Base-by-base conservation (phyloP, 2,113 vertebrate species). In the Heloderma charlesbogerti region DNA sequence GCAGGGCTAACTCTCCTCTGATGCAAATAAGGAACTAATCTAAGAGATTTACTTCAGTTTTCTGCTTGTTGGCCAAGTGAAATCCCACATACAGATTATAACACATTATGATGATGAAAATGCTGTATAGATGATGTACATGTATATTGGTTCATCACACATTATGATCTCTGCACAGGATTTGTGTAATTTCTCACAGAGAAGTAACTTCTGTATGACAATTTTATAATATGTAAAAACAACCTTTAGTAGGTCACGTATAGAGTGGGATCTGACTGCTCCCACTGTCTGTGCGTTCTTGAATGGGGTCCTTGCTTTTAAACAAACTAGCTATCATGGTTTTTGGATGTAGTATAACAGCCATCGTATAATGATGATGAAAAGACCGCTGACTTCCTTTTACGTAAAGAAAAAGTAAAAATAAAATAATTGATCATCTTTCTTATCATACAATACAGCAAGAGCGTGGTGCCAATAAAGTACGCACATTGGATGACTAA, bases 401-500 rank as follows among this genome's bases (percentile, higher is more conserved):
- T 88, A 75, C 13, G 16, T 80, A 88, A 16, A 45, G 88, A 48
- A 86, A 92, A 37, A 91, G 77, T 72, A 91, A 84, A 92, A 91
- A 51, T 93, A 77, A 93, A 93, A 2, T 90, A 93, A 89, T 43
- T 37, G 54, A 89, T 96, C 63, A 72, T 93, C 87, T 89, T 86
- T 45, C 72, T 91, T 93, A 86, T 83, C 88, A 86, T 92, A 45
- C 89, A 72, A 79, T 27, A 57, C 91, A 94, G 88, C 45, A 63
- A 85, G 94, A 93, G 94, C 93, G 66, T 10, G 3, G 66, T 93
- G 95, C 95, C 96, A 96, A 96, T 94, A 93, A 95, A 92, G 94
- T 96, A 92, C 93, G 94, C 95, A 91, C 90, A 95, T 94, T 95
- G 92, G 96, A 96, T 96, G 96, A 96, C 95, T 96, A 96, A 96